phyloP scores from a whole-genome alignment of 2,888 invertebrate species.

The Pandemis cinnamomeana region DNA sequence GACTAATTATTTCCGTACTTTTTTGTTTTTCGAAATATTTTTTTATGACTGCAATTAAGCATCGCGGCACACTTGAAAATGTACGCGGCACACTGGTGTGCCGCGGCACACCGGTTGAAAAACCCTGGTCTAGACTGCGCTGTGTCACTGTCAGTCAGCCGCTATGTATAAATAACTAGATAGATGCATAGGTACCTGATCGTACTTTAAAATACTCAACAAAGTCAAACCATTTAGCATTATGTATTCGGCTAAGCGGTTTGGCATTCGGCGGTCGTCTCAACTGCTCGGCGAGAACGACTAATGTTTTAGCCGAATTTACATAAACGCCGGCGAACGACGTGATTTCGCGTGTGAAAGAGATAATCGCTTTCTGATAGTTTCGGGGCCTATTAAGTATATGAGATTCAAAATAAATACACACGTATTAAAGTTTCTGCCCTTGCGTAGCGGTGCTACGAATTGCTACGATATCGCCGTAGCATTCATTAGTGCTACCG shows the following conservation, averaged over 20 bases:
- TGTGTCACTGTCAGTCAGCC: too few relatives aligned
- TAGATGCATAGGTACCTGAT: too few relatives aligned
- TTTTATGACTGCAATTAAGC: too few relatives aligned
- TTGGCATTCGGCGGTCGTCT: not conserved
- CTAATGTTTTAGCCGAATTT: conserved; percentile 6
- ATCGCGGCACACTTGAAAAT: too few relatives aligned
- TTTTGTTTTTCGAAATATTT: too few relatives aligned
- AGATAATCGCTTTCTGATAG: conserved; percentile 18
- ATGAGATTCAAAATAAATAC: not conserved
- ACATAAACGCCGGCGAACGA: conserved; percentile 12
- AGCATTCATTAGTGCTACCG: not conserved
- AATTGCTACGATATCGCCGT: not conserved
- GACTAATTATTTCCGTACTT: too few relatives aligned
- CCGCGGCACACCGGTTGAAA: too few relatives aligned
- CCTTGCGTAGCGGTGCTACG: not conserved
- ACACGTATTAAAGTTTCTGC: not conserved
- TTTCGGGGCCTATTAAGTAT: not conserved
- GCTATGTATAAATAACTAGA: not conserved
- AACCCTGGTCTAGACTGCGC: too few relatives aligned
- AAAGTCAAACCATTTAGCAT: not conserved
- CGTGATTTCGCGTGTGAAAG: conserved; percentile 5
- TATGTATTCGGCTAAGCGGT: not conserved
- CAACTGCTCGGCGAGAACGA: not conserved
- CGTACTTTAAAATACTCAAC: not conserved
- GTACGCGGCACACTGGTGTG: too few relatives aligned